phyloP scores from a whole-genome alignment of 2,888 invertebrate genomes.

The Lithophane socia region DNA sequence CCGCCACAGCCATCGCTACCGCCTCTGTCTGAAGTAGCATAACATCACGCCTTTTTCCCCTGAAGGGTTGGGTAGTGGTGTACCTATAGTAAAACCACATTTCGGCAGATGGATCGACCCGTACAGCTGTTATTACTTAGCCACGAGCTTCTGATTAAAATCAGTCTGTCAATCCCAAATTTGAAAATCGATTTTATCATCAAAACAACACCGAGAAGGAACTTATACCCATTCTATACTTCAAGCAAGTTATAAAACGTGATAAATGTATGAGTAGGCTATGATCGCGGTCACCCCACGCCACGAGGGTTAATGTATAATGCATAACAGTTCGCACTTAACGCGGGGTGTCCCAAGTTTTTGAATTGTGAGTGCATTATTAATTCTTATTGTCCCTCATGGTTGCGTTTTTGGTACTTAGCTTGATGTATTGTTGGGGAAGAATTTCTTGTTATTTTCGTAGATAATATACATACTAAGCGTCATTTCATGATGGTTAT shows the following conservation, averaged over 20 bases:
- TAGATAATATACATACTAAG: too few relatives aligned
- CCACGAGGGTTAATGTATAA: constrained; percentile 51
- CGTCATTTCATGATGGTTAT: too few relatives aligned
- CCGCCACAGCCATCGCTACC: background rate
- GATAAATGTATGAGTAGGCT: constrained; percentile 59
- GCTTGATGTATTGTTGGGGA: constrained; percentile 10
- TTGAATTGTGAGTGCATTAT: constrained; percentile 63
- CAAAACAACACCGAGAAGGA: background rate
- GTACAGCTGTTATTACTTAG: too few relatives aligned
- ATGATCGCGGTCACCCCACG: constrained; percentile 44
- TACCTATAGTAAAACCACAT: too few relatives aligned
- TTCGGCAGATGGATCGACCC: too few relatives aligned
- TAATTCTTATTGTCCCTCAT: constrained; percentile 55
- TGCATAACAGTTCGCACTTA: constrained; percentile 55
- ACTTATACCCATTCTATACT: constrained; percentile 21
- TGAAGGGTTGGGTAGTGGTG: too few relatives aligned
- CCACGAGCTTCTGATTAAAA: background rate
- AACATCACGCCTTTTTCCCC: too few relatives aligned
- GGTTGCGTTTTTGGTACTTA: constrained; percentile 11
- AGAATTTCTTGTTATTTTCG: background rate
- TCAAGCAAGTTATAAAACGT: constrained; percentile 54
- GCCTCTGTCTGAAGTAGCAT: too few relatives aligned
- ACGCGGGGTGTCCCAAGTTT: constrained; percentile 52
- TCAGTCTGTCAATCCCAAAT: background rate
- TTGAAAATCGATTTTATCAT: constrained; percentile 18